Conservation (phyloP, 2,888 invertebrate species). For the Phalera bucephala region DNA sequence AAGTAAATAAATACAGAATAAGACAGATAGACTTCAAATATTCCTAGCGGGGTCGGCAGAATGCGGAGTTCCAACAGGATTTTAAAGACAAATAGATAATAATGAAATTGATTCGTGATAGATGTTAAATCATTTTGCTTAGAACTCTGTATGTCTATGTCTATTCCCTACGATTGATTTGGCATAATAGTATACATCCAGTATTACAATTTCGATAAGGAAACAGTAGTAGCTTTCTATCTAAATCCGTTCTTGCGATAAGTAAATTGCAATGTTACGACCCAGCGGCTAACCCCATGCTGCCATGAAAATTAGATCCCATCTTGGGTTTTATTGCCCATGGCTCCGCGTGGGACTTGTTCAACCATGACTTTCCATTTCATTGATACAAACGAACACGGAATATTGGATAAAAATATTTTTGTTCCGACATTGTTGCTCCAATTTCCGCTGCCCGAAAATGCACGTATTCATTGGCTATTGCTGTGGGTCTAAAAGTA, state of each 20-base stretch:
- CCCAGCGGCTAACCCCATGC: conserved; percentile 4
- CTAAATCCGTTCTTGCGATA: conserved; percentile 10
- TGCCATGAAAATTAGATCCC: conserved; percentile 6
- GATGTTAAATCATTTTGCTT: no score
- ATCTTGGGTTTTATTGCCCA: conserved; percentile 1
- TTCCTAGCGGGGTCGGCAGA: no score
- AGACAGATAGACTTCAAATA: no score
- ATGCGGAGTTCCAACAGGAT: no score
- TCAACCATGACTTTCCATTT: conserved; percentile 3
- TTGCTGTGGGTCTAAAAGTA: no score
- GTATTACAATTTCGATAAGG: neutral
- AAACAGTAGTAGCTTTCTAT: conserved; percentile 6
- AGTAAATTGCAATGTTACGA: conserved; percentile 12
- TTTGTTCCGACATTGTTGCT: neutral
- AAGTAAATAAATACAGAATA: no score
- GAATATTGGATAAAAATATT: neutral
- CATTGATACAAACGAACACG: neutral
- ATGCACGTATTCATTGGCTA: neutral
- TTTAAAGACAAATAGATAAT: no score
- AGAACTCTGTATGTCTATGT: no score
- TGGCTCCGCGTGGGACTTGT: conserved; percentile 1
- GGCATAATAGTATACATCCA: neutral
- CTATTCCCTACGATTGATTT: neutral
- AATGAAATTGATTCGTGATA: no score
- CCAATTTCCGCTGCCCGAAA: neutral